Conservation (phyloP, 2,113 vertebrate species). For the Leucopsar rothschildi region DNA sequence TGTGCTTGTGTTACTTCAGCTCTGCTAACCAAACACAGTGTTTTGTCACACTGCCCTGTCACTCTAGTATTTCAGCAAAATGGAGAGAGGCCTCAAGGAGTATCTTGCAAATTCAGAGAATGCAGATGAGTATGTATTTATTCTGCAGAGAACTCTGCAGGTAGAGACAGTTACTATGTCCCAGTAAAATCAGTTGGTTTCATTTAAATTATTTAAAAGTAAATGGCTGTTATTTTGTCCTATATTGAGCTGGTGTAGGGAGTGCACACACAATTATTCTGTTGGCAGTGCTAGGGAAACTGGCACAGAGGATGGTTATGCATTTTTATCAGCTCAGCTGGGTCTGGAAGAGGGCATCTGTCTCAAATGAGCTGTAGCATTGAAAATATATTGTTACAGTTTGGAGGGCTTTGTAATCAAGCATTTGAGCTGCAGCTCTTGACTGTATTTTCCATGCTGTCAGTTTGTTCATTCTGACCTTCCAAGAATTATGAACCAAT, state of each 20-base stretch:
- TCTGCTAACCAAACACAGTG: background rate
- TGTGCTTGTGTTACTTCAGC: background rate
- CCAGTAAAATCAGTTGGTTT: background rate
- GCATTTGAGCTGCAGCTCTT: background rate
- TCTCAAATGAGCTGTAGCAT: background rate
- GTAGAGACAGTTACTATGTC: background rate
- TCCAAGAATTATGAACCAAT: background rate
- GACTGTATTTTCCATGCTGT: background rate
- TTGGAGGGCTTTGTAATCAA: background rate
- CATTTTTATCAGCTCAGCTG: constrained; percentile 64
- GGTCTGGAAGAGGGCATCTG: constrained; percentile 29
- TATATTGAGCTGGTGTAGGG: background rate
- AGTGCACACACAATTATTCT: constrained; percentile 19
- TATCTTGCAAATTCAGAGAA: background rate
- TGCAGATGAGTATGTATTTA: background rate
- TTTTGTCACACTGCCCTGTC: background rate
- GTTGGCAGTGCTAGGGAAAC: constrained; percentile 45
- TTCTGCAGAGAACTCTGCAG: background rate
- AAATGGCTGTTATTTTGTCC: constrained; percentile 6
- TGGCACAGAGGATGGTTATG: constrained; percentile 52
- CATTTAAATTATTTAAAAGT: background rate
- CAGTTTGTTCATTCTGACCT: background rate
- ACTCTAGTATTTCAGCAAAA: background rate
- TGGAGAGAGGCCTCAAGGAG: background rate
- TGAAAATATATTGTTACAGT: background rate